These are phyloP conservation scores for Perdita meconis DNA, from an alignment of 2,888 invertebrate species.

Conservation along the genomic window DNA sequence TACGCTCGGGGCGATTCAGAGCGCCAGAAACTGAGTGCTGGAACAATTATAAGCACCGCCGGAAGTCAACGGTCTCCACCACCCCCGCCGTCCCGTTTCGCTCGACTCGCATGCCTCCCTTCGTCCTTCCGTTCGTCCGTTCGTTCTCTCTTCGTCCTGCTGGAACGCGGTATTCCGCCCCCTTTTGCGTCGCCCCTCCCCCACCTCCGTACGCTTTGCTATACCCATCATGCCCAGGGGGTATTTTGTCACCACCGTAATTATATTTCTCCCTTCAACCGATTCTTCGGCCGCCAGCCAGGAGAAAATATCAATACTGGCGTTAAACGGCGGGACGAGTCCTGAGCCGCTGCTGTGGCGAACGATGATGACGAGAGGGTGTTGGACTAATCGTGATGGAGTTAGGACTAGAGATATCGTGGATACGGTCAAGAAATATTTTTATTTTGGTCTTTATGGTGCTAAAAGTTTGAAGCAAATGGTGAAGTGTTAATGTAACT, in stretches of 20 bases:
- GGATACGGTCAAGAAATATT: not conserved
- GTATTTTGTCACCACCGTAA: conserved; percentile 81
- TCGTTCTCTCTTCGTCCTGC: conserved; percentile 43
- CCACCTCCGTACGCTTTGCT: conserved; percentile 26
- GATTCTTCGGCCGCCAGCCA: conserved; percentile 61
- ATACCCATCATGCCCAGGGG: conserved; percentile 67
- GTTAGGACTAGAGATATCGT: conserved; percentile 7
- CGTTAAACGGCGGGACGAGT: conserved; percentile 48
- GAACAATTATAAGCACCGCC: conserved; percentile 79
- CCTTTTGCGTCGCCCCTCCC: conserved; percentile 23
- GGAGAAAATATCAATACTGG: conserved; percentile 73
- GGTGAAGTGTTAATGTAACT: not conserved
- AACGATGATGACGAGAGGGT: conserved; percentile 33
- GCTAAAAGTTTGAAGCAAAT: not conserved
- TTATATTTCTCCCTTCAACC: conserved; percentile 78
- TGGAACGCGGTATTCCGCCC: conserved; percentile 34
- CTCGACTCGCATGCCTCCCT: conserved; percentile 52
- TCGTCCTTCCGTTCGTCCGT: conserved; percentile 58
- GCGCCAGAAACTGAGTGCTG: conserved; percentile 73
- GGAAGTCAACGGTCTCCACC: conserved; percentile 75
- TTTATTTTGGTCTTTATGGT: too few relatives aligned
- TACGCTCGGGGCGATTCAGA: conserved; percentile 71
- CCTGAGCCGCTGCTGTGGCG: conserved; percentile 27
- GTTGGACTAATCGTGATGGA: not conserved
- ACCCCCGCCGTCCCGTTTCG: conserved; percentile 42